A percentile compares a stretch with the other conserved stretches of the same genome.
Evolutionary conservation across 2,888 invertebrate species (phyloP).

Genomic region (Pollenia labialis): DNA sequence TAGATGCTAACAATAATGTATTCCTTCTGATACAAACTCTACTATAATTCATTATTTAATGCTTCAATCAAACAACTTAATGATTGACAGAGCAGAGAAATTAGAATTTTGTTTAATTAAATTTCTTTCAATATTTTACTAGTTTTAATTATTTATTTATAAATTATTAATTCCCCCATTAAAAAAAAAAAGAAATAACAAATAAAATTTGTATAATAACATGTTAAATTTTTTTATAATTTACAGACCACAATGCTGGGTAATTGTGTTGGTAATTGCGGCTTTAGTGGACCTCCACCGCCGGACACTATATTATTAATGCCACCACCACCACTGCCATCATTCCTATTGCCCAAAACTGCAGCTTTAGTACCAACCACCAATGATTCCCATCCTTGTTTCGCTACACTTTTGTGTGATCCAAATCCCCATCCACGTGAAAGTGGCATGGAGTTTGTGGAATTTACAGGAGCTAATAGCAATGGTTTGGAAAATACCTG

Average conservation of each 20-base stretch:
- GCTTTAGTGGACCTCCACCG: constrained; percentile 85
- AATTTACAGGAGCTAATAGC: constrained; percentile 88
- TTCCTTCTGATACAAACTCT: no score
- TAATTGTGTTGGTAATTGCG: constrained; percentile 83
- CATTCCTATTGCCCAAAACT: constrained; percentile 86
- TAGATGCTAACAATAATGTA: no score
- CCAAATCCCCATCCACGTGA: constrained; percentile 86
- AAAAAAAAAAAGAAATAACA: not conserved
- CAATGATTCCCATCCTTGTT: constrained; percentile 88
- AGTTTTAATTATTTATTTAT: not conserved
- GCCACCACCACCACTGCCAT: constrained; percentile 93
- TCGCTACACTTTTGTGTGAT: constrained; percentile 87
- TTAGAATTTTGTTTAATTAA: no score
- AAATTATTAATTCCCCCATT: not conserved
- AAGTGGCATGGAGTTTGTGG: constrained; percentile 91
- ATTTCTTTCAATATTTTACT: no score
- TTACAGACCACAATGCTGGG: constrained; percentile 77
- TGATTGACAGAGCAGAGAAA: no score
- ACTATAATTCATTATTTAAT: no score
- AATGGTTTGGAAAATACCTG: constrained; percentile 89
- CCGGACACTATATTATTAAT: constrained; percentile 92
- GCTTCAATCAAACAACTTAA: no score
- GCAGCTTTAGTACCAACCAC: constrained; percentile 82
- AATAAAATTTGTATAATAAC: constrained; percentile 8
- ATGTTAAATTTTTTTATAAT: constrained; percentile 12